These are phyloP conservation scores for Drosophila parvula DNA, from an alignment of 1,140 invertebrate genomes.

Conservation along the genomic window DNA sequence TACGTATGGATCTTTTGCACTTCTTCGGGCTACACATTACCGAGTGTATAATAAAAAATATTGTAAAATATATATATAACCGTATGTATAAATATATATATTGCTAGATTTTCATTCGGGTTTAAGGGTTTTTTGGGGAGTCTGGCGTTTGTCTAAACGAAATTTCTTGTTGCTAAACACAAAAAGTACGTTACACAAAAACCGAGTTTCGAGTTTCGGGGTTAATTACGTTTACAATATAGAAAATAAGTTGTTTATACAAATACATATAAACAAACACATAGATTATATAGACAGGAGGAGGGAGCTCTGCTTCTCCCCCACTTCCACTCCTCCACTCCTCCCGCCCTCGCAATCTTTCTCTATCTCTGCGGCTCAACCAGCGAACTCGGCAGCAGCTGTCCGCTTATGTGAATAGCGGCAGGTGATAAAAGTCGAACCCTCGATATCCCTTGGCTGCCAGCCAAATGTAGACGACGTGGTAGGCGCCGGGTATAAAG, in stretches of 20 bases:
- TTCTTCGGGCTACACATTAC: conserved; percentile 39
- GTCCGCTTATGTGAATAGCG: conserved; percentile 89
- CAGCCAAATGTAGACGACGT: conserved; percentile 92
- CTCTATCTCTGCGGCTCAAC: conserved; percentile 33
- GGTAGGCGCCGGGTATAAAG: conserved; percentile 92
- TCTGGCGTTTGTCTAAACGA: conserved; percentile 46
- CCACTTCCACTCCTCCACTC: neutral
- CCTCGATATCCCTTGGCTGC: conserved; percentile 91
- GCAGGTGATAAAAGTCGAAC: conserved; percentile 93
- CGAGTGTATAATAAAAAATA: conserved; percentile 63
- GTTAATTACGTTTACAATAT: conserved; percentile 54
- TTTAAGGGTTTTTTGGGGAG: neutral
- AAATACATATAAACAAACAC: conserved; percentile 53
- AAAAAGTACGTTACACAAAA: conserved; percentile 66
- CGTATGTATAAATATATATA: conserved; percentile 58
- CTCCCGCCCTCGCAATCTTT: conserved; percentile 1
- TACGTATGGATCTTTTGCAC: conserved; percentile 49
- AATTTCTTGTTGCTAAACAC: conserved; percentile 53
- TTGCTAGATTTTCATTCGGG: conserved; percentile 65
- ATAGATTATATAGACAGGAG: conserved; percentile 37
- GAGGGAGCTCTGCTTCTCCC: neutral
- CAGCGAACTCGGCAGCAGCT: conserved; percentile 12
- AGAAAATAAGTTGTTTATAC: conserved; percentile 61
- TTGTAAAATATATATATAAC: conserved; percentile 68
- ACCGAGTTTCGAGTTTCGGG: conserved; percentile 14